Percentiles rank a stretch among this genome's conserved stretches.
Evolutionary conservation across 2,113 vertebrate species (phyloP).

Genomic region (Bubo scandiacus): DNA sequence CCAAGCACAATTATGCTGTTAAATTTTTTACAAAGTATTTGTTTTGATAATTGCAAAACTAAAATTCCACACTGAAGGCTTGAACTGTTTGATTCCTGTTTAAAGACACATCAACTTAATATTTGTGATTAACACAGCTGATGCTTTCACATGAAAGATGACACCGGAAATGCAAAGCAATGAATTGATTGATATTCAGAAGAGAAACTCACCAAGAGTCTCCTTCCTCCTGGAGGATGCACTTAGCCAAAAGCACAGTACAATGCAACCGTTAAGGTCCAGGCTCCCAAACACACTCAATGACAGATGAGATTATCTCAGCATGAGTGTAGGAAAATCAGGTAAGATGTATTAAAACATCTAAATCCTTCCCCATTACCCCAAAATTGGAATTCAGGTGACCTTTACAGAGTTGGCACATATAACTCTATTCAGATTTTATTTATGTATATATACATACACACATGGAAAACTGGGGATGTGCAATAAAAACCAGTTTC

Average conservation of each 20-base stretch:
- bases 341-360: background rate
- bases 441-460: background rate
- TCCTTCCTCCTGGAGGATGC: background rate
- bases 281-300: background rate
- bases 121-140: background rate
- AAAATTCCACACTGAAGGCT: background rate
- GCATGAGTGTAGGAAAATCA: background rate
- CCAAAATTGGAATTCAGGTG: background rate
- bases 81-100: background rate
- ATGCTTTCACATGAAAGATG: background rate
- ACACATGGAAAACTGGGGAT: background rate
- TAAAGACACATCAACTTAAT: background rate
- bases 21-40: background rate
- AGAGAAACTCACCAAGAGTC: background rate
- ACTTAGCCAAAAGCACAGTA: background rate
- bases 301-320: too few relatives aligned
- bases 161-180: background rate
- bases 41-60: background rate
- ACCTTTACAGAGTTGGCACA: background rate
- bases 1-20: accelerated
- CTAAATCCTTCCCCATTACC: background rate
- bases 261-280: background rate
- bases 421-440: background rate
- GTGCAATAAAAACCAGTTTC: background rate
- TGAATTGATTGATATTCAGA: background rate